Conservation (phyloP, 2,113 vertebrate genomes). For the Myiagra hebetior region DNA sequence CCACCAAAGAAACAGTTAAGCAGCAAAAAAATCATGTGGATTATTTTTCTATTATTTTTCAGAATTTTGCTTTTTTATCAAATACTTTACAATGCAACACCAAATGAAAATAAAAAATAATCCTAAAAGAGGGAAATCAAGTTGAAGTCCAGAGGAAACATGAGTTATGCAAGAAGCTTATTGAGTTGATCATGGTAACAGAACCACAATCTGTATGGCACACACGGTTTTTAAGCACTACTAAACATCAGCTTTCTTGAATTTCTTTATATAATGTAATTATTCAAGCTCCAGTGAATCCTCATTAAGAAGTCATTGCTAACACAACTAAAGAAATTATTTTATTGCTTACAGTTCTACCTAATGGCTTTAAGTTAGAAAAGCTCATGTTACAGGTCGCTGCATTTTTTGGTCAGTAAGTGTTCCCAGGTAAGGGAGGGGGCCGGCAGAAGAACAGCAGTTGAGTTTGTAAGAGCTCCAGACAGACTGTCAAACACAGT, state of each 20-base stretch:
- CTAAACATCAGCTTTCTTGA: not conserved
- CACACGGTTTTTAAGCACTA: not conserved
- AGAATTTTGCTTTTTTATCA: not conserved
- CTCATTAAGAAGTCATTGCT: not conserved
- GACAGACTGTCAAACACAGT: conserved; percentile 15
- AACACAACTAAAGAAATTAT: not conserved
- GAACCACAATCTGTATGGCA: not conserved
- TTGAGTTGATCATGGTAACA: not conserved
- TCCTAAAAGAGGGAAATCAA: not conserved
- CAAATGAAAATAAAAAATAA: not conserved
- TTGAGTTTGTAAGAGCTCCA: not conserved
- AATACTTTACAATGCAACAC: not conserved
- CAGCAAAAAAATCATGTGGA: not conserved
- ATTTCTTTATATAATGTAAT: conserved; percentile 23
- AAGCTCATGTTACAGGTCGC: not conserved
- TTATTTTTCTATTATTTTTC: not conserved
- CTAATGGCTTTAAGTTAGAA: not conserved
- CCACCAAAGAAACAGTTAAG: not conserved
- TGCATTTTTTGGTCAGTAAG: not conserved
- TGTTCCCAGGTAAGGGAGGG: not conserved
- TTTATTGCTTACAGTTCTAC: not conserved
- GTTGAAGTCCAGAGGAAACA: not conserved
- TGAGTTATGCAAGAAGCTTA: not conserved
- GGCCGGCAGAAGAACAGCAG: not conserved
- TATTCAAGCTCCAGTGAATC: not conserved